Percentiles rank a stretch among this genome's conserved stretches.
phyloP scores from a whole-genome alignment of 2,797 vertebrate genomes.

The Leucoraja ocellata region DNA sequence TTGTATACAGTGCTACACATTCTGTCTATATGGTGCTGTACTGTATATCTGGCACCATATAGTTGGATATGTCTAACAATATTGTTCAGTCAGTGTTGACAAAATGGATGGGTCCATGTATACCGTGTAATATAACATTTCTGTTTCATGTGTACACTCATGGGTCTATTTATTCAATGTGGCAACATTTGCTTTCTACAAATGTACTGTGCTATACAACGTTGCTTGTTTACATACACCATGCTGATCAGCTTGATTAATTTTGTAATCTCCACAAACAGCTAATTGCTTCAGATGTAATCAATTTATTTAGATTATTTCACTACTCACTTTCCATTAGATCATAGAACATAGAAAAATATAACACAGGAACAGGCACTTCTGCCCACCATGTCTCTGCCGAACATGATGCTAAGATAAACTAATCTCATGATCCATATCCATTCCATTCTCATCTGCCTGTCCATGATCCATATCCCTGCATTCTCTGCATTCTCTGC shows the following conservation, averaged over 20 bases:
- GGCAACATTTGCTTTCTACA: neutral
- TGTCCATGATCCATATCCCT: no score
- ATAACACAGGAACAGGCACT: no score
- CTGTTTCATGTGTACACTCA: neutral
- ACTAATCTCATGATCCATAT: no score
- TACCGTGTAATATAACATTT: no score
- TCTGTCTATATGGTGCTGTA: neutral
- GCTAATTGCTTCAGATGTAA: neutral
- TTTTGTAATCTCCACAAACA: neutral
- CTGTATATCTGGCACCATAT: neutral
- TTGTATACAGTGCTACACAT: neutral
- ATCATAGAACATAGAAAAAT: no score
- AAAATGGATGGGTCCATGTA: no score
- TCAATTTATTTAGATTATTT: neutral
- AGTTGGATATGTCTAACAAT: neutral
- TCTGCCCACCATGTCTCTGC: no score
- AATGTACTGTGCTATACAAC: neutral
- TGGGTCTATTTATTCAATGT: neutral
- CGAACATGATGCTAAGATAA: no score
- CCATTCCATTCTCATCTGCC: no score
- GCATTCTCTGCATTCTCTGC: no score
- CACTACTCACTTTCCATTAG: neutral
- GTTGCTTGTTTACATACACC: neutral
- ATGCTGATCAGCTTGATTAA: neutral
- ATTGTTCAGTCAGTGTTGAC: neutral